Conservation (phyloP, 2,888 invertebrate species). For the Eurois occulta region DNA sequence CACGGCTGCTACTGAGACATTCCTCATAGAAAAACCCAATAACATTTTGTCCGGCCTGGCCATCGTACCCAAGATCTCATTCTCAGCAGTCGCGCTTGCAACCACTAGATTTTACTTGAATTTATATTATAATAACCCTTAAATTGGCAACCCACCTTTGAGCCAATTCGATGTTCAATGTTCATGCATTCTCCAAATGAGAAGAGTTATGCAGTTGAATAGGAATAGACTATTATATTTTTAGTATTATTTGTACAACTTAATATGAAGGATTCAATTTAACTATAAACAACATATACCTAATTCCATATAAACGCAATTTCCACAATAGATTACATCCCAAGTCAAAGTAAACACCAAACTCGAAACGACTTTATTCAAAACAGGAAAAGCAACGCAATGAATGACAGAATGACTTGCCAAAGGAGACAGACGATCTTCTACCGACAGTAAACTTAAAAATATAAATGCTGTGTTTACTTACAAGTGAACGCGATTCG, state of each 20-base stretch:
- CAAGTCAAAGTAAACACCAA: constrained; percentile 32
- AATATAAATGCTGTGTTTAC: constrained; percentile 66
- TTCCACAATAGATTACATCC: constrained; percentile 14
- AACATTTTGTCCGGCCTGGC: no score
- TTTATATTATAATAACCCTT: not conserved
- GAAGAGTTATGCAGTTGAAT: no score
- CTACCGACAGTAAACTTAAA: constrained; percentile 65
- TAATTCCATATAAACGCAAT: not conserved
- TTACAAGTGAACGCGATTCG: constrained; percentile 63
- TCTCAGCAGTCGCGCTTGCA: no score
- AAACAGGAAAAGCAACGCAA: constrained; percentile 39
- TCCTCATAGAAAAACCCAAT: no score
- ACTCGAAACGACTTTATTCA: constrained; percentile 30
- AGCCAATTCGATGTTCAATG: not conserved
- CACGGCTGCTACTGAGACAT: no score
- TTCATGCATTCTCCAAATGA: no score
- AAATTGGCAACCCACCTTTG: not conserved
- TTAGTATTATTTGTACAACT: no score
- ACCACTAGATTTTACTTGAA: no score
- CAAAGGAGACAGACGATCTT: constrained; percentile 44
- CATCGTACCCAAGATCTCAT: no score
- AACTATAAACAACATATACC: not conserved
- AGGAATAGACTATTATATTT: not conserved
- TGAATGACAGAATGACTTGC: constrained; percentile 46
- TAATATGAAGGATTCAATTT: not conserved